A percentile compares a stretch with the other conserved stretches of the same genome.
Evolutionary conservation across 2,888 invertebrate genomes (phyloP).

Genomic region (Andrena fulva): DNA sequence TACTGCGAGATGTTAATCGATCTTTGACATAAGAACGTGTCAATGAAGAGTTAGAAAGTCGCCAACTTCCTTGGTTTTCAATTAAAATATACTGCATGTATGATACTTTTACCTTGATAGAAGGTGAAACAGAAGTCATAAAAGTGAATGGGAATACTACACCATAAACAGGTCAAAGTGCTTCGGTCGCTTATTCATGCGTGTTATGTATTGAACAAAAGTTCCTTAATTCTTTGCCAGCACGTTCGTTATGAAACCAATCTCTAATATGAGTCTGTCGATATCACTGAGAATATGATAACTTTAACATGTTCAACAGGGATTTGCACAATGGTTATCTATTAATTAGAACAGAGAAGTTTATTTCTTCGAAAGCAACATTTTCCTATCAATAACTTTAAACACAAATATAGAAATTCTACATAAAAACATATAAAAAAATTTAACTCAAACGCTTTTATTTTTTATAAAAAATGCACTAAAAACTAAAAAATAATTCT

Average conservation of each 20-base stretch:
- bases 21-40: slow-evolving; percentile 1
- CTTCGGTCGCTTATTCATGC: slow-evolving; percentile 14
- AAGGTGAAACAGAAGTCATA: slow-evolving; percentile 18
- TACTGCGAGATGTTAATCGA: slow-evolving; percentile 12
- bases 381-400: no score
- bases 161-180: slow-evolving; percentile 19
- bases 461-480: no score
- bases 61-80: slow-evolving; percentile 10
- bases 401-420: no score
- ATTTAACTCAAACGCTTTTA: no score
- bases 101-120: not conserved
- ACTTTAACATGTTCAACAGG: no score
- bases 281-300: not conserved
- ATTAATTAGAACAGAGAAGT: no score
- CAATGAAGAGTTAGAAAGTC: slow-evolving; percentile 18
- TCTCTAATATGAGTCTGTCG: not conserved
- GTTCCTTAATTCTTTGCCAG: slow-evolving; percentile 16
- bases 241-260: slow-evolving; percentile 16
- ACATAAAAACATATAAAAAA: no score
- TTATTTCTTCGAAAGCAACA: no score
- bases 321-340: no score
- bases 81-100: slow-evolving; percentile 12
- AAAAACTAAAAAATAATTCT: no score
- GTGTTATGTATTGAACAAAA: slow-evolving; percentile 14
- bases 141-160: slow-evolving; percentile 32